These are phyloP conservation scores for Dasyornis broadbenti DNA, from an alignment of 2,113 vertebrate genomes.

Conservation along the genomic window DNA sequence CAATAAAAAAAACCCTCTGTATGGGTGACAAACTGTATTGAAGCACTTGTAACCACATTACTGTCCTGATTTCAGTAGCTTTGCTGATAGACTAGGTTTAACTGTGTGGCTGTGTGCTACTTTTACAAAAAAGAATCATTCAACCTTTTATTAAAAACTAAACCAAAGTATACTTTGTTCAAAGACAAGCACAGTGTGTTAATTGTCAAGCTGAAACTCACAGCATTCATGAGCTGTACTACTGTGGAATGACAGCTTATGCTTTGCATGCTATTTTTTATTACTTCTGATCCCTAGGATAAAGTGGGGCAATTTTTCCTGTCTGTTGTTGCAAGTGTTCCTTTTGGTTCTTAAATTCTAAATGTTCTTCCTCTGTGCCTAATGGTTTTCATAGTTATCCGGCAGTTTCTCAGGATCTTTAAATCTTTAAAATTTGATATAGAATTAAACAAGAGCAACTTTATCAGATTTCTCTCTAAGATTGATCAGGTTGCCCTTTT, in stretches of 20 bases:
- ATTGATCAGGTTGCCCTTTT: not conserved
- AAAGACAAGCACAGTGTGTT: accelerated
- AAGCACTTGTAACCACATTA: not conserved
- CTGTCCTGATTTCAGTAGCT: not conserved
- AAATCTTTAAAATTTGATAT: not conserved
- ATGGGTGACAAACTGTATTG: not conserved
- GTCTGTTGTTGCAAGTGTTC: not conserved
- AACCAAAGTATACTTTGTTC: not conserved
- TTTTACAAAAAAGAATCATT: not conserved
- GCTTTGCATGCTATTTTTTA: not conserved
- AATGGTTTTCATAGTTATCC: not conserved
- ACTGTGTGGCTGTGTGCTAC: not conserved
- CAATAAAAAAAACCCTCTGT: not conserved
- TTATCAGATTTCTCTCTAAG: not conserved
- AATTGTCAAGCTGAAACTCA: not conserved
- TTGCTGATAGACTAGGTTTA: not conserved
- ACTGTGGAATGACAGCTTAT: not conserved
- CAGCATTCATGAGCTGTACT: not conserved
- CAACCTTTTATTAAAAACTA: not conserved
- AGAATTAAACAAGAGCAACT: not conserved
- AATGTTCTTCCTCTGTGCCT: not conserved
- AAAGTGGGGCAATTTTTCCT: not conserved
- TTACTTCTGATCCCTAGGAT: not conserved
- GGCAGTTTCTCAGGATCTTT: not conserved
- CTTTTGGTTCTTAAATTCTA: not conserved